Percentiles rank a stretch among this genome's conserved stretches.
Conservation (phyloP, 2,888 invertebrate species). For the Zonitis immaculata region DNA sequence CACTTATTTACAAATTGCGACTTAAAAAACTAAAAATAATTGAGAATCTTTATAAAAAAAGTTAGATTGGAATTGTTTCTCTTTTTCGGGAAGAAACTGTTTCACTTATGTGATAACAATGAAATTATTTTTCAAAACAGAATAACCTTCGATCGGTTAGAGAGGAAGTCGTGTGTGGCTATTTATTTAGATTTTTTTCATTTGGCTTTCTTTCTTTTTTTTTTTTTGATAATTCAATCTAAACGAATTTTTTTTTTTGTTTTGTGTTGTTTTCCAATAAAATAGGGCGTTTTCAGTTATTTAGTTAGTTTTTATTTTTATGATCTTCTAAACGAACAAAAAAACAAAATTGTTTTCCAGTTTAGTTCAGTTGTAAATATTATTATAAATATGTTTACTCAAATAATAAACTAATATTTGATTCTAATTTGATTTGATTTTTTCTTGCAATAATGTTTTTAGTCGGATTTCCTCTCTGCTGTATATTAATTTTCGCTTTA, state of each 20-base stretch:
- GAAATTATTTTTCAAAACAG: not conserved
- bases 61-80: not conserved
- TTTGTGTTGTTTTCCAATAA: conserved; percentile 2
- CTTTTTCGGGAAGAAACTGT: not conserved
- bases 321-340: not conserved
- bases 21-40: too few relatives aligned
- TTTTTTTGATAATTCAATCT: conserved; percentile 18
- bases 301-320: conserved; percentile 11
- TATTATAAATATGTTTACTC: conserved; percentile 20
- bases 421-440: conserved; percentile 15
- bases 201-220: conserved; percentile 28
- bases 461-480: conserved; percentile 15
- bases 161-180: conserved; percentile 31
- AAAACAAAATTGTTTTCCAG: conserved; percentile 14
- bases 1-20: not conserved
- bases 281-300: conserved; percentile 2
- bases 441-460: conserved; percentile 4
- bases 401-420: conserved; percentile 23
- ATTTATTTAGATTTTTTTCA: conserved; percentile 24
- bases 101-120: conserved; percentile 7
- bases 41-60: not conserved
- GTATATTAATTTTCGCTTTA: not conserved
- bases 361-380: conserved; percentile 22
- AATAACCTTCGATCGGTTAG: conserved; percentile 18
- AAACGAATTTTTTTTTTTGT: conserved; percentile 3